Evolutionary conservation across 2,113 vertebrate genomes (phyloP).

Genomic region (Pampusana beccarii): DNA sequence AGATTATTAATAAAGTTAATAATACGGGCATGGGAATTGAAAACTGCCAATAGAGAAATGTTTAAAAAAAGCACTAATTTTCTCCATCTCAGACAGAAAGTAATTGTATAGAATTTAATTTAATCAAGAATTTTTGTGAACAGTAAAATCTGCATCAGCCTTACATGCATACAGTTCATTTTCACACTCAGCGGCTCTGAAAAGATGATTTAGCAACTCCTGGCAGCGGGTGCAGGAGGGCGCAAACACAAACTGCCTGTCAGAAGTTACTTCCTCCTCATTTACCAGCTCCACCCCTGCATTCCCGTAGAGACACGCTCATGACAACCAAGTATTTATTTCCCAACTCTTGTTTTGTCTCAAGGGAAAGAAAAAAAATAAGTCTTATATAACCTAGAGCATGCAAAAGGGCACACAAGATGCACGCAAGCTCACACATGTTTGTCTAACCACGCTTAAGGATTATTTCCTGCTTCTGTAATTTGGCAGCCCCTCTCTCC

Average conservation of each 20-base stretch:
- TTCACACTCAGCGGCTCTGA: background rate
- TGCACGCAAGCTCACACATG: background rate
- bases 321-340: background rate
- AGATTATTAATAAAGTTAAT: conserved; percentile 22
- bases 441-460: background rate
- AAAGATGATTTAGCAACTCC: background rate
- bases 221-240: background rate
- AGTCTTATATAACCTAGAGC: conserved; percentile 1
- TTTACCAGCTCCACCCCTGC: conserved; percentile 14
- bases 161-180: background rate
- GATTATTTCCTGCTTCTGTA: background rate
- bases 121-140: background rate
- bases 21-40: background rate
- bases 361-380: background rate
- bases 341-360: conserved; percentile 43
- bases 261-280: background rate
- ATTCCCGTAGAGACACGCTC: conserved; percentile 41
- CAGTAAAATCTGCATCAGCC: background rate
- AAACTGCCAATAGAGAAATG: background rate
- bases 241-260: background rate
- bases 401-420: background rate
- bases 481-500: background rate
- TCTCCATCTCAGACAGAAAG: background rate
- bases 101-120: background rate
- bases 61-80: background rate